Base-by-base conservation (phyloP, 2,113 vertebrate species). In the Sebastes fasciatus region DNA sequence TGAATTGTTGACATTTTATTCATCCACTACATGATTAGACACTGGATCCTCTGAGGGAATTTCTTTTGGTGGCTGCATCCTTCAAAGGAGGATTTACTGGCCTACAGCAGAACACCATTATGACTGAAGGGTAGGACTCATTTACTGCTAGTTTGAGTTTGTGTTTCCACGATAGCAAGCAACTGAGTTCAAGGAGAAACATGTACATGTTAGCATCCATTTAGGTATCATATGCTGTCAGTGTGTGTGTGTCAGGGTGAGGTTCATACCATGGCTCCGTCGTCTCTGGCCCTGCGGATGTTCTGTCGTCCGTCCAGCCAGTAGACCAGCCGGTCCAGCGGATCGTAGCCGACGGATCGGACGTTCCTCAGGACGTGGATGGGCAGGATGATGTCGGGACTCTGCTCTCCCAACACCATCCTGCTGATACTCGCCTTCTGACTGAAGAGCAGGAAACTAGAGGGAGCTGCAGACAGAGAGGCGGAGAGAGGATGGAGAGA, bases 261-360 rank as follows among this genome's bases (percentile, higher is more conserved):
- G 60, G 81, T 93, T 34, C 13, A 89, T 94, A 95, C 98, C 97
- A 97, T 97, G 48, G 96, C 95, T n/a, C 98, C 98, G 3, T 99
- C 97, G 1, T 98, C 98, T 80, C 94, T 95, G 75, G 98, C 97
- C 62, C 97, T 94, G 77, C 97, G 96, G 85, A 96, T 94, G 92
- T 97, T 98, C 93, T 98, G 98, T 4, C 97, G 95, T 17, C 97
- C 97, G 0, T 99, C 98, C 71, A 98, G 96, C 98, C 98, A 99
- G 87, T 99, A 99, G 48, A 99, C 94, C 40, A 98, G 91, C 43
- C 93, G 95, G 85, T 98, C 98, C 86, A 96, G 89, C 0, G 98
- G 97, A 93, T 99, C 98, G 0, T 98, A 99, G 93, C 91, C 96
- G 19, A 99, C 95, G 63, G 97, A 97, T 8, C 96, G 96, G 83